These are phyloP conservation scores for Muntiacus muntjak DNA, from an alignment of 2,113 vertebrate species.

Conservation along the genomic window DNA sequence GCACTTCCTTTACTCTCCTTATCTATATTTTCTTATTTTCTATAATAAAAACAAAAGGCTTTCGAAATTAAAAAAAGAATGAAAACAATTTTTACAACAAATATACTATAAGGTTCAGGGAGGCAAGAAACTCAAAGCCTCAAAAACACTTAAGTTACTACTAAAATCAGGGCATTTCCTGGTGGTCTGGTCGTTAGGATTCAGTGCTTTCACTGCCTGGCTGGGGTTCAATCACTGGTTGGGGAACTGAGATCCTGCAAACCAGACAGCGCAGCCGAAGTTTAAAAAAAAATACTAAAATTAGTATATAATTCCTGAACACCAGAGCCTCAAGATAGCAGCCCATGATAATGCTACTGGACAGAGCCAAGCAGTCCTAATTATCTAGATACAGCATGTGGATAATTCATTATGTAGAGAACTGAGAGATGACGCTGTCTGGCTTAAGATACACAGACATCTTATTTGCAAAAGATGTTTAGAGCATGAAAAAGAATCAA, in stretches of 20 bases:
- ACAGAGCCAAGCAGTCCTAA: background rate
- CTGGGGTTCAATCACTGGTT: background rate
- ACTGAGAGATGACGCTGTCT: background rate
- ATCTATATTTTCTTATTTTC: slow-evolving; percentile 26
- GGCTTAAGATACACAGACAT: background rate
- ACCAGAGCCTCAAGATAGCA: background rate
- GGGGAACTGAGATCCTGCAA: background rate
- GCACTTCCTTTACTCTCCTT: background rate
- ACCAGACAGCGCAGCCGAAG: background rate
- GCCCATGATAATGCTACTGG: background rate
- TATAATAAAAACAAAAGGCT: background rate
- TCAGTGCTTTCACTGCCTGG: background rate
- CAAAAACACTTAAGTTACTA: background rate
- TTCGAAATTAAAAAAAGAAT: slow-evolving; percentile 1
- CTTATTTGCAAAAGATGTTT: background rate
- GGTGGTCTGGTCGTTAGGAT: background rate
- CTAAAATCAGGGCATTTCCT: background rate
- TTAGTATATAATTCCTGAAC: background rate
- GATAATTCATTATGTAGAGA: background rate
- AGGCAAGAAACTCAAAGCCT: background rate
- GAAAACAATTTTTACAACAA: background rate
- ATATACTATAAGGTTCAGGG: background rate
- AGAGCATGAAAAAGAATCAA: background rate
- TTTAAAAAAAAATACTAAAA: background rate
- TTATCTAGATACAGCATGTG: background rate